phyloP scores from a whole-genome alignment of 2,888 invertebrate species.

The Urechis unicinctus region DNA sequence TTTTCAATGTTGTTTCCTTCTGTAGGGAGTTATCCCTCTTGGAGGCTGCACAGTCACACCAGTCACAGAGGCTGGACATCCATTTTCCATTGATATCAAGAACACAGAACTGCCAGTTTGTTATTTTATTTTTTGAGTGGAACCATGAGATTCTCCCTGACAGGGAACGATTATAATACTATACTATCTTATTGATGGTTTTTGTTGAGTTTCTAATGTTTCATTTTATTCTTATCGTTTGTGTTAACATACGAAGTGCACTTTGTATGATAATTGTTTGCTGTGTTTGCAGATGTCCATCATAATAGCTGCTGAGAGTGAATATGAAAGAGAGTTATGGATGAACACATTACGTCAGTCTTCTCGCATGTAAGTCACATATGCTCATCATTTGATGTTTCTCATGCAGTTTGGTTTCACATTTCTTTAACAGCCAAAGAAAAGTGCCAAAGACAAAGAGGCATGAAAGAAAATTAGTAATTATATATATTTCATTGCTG shows the following conservation, averaged over 20 bases:
- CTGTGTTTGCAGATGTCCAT: constrained; percentile 28
- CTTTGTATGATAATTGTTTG: constrained; percentile 1
- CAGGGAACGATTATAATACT: too few species aligned
- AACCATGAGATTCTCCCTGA: too few species aligned
- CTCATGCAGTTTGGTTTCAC: too few species aligned
- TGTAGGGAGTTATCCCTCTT: constrained; percentile 40
- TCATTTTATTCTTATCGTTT: neutral
- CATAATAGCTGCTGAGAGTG: constrained; percentile 42
- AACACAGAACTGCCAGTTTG: constrained; percentile 31
- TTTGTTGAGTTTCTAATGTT: too few species aligned
- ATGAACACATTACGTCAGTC: constrained; percentile 39
- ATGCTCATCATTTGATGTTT: neutral
- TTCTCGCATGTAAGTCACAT: constrained; percentile 40
- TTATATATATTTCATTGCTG: too few species aligned
- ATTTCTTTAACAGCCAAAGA: too few species aligned
- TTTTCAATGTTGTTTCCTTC: neutral
- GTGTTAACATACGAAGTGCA: neutral
- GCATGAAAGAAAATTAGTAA: too few species aligned
- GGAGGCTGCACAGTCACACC: constrained; percentile 32
- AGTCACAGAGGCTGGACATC: neutral
- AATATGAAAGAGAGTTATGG: constrained; percentile 45
- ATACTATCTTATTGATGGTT: too few species aligned
- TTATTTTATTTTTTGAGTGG: too few species aligned
- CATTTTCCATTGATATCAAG: constrained; percentile 21
- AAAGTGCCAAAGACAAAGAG: too few species aligned